These are phyloP conservation scores for Coluber constrictor DNA, from an alignment of 2,797 vertebrate genomes.

Conservation along the genomic window DNA sequence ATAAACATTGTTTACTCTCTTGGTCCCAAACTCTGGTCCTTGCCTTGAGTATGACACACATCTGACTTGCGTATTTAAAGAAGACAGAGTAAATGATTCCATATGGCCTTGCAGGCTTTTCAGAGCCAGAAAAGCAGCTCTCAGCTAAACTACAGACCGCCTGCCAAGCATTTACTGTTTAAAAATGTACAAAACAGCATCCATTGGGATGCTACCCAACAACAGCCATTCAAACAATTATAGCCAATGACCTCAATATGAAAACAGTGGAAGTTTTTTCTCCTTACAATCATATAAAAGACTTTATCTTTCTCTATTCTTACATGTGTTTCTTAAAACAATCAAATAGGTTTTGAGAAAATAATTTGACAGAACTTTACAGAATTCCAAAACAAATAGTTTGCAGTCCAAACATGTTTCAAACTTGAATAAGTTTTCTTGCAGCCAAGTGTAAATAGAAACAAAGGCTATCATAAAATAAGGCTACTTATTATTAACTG, in stretches of 20 bases:
- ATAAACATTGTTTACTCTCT: constrained; percentile 4
- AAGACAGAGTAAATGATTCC: constrained; percentile 61
- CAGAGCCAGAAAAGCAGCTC: constrained; percentile 47
- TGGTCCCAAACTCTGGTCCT: not conserved
- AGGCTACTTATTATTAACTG: accelerated
- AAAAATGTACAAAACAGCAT: not conserved
- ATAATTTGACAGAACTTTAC: not conserved
- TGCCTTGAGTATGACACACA: not conserved
- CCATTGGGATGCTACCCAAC: not conserved
- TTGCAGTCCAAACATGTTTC: not conserved
- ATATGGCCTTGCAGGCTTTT: constrained; percentile 50
- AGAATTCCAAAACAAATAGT: not conserved
- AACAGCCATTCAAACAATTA: not conserved
- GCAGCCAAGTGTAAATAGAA: not conserved
- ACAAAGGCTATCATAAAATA: not conserved
- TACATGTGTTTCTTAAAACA: not conserved
- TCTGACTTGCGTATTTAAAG: constrained; percentile 55
- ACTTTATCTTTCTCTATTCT: not conserved
- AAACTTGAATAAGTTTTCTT: not conserved
- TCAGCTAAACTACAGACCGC: constrained; percentile 24
- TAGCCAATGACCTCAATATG: not conserved
- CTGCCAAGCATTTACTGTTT: constrained; percentile 50
- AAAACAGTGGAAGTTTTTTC: not conserved
- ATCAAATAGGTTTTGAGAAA: no score
- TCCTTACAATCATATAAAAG: not conserved